Base-by-base conservation (phyloP, 2,113 vertebrate species). In the Tenrec ecaudatus region DNA sequence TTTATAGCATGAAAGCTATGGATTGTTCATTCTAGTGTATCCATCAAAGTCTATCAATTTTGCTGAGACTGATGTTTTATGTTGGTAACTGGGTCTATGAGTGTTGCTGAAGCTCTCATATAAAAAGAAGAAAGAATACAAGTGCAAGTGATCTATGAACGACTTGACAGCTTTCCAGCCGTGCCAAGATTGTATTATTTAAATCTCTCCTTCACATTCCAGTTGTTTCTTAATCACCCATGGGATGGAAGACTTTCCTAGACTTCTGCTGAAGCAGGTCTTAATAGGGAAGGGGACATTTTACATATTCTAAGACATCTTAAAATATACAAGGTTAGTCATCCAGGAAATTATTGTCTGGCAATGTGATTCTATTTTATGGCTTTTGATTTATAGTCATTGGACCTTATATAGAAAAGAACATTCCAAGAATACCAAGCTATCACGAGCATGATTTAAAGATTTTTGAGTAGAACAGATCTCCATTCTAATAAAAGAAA, bases 131-230 rank as follows among this genome's bases (percentile, higher is more conserved):
- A 87, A 93, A 79, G 62, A 95, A 94, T 85, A 95, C 53, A 68
- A 95, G 94, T 94, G 7, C 0, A 82, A 88, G n/a, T 25, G 43
- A 66, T 93, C 77, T 96, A 2, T 94, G 94, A 97, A 27, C 90
- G 96, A 96, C 96, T 96, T 97, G 95, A 97, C 90, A 97, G 76
- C 47, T 97, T 90, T 84, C 60, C 86, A 15, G 10, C 88, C 86
- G 91, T 96, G 82, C 62, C 88, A 79, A 96, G 85, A 92, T 76
- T 95, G 60, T 86, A 84, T 93, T 97, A 96, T 96, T 98, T 94
- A 94, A 97, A 96, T 96, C 29, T 7, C 97, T 96, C 93, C 83
- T 98, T 97, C 88, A 97, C 43, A 88, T 97, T 89, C 68, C 90
- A 95, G n/a, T 66, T 71, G 43, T 86, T 97, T 97, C 94, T 97